Conservation (phyloP, 2,797 vertebrate genomes). For the Buphagus erythrorhynchus region DNA sequence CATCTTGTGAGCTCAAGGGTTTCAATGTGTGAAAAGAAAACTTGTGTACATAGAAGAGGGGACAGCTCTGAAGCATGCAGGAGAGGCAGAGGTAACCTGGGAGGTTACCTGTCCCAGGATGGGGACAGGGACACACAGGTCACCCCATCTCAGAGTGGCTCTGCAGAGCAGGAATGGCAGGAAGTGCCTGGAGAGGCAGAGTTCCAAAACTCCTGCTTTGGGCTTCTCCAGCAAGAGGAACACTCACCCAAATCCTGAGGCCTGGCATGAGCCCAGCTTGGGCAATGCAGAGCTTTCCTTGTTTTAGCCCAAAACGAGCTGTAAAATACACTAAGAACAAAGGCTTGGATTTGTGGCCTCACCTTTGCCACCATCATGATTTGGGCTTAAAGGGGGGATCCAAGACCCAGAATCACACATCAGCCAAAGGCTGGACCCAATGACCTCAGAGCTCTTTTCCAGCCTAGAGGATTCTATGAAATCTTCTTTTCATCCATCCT, state of each 20-base stretch:
- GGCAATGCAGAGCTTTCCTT: neutral
- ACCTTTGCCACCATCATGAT: neutral
- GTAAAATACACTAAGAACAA: neutral
- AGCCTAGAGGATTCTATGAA: neutral
- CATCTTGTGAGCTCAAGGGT: neutral
- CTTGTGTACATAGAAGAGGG: accelerated
- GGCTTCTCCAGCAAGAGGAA: neutral
- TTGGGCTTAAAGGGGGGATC: neutral
- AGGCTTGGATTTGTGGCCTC: neutral
- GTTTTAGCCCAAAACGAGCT: neutral
- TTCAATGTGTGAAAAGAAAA: neutral
- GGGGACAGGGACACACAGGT: neutral
- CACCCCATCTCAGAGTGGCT: accelerated
- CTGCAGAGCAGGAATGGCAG: neutral
- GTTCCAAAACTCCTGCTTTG: neutral
- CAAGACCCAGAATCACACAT: no score
- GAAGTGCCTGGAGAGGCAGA: neutral
- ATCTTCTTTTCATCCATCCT: neutral
- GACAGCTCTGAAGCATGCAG: neutral
- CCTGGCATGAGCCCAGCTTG: neutral
- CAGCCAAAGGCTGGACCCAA: accelerated
- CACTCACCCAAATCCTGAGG: neutral
- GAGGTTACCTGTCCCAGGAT: no score
- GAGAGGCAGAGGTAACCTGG: neutral
- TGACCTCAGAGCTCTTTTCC: neutral